Conservation (phyloP, 2,888 invertebrate genomes). For the Vanessa cardui region DNA sequence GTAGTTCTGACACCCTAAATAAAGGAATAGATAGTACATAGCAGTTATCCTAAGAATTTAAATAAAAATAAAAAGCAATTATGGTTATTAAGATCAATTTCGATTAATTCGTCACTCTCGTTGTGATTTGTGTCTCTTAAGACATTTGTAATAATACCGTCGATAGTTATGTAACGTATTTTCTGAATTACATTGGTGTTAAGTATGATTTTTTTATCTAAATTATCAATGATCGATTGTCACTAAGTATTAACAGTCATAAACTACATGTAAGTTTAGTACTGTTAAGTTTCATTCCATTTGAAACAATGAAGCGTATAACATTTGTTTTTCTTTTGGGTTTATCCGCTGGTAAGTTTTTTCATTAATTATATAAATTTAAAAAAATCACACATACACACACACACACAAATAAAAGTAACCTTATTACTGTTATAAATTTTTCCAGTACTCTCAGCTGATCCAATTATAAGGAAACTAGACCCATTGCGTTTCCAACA, state of each 20-base stretch:
- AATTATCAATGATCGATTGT: constrained; percentile 6
- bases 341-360: constrained; percentile 2
- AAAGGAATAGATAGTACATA: no score
- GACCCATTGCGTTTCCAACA: constrained; percentile 49
- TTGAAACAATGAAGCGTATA: constrained; percentile 1
- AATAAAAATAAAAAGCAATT: no score
- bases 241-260: background rate
- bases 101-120: no score
- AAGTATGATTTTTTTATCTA: background rate
- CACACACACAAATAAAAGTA: background rate
- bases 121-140: no score
- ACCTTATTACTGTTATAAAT: background rate
- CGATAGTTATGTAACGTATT: no score
- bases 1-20: no score
- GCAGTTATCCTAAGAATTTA: no score
- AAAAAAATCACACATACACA: no score
- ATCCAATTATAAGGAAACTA: constrained; percentile 43
- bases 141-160: no score
- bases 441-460: constrained; percentile 49
- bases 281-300: background rate
- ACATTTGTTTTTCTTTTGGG: background rate
- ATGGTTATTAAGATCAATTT: no score
- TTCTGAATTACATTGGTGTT: background rate
- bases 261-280: no score
- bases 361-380: background rate